These are phyloP conservation scores for Phortica okadai DNA, from an alignment of 2,888 invertebrate species.

Conservation along the genomic window DNA sequence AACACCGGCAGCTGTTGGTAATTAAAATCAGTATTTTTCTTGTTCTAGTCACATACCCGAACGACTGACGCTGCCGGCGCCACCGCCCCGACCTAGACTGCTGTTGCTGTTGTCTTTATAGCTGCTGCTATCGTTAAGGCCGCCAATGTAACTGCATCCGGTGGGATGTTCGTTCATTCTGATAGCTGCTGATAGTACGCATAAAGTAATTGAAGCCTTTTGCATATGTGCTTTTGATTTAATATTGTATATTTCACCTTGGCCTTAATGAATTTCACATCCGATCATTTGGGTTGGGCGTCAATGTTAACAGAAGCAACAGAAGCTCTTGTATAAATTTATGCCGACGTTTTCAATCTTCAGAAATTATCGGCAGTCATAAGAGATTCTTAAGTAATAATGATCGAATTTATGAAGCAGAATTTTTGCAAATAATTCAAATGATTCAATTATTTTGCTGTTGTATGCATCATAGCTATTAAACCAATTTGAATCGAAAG, in stretches of 20 bases:
- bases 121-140: slow-evolving; percentile 32
- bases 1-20: slow-evolving; percentile 33
- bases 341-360: too few species aligned
- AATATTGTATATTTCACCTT: not conserved
- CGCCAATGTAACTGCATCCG: slow-evolving; percentile 38
- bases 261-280: slow-evolving; percentile 1
- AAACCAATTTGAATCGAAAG: too few species aligned
- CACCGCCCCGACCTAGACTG: too few species aligned
- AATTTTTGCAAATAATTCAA: too few species aligned
- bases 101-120: not conserved
- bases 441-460: too few species aligned
- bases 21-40: slow-evolving; percentile 34
- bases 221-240: slow-evolving; percentile 5
- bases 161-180: not conserved
- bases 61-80: too few species aligned
- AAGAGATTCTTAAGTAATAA: too few species aligned
- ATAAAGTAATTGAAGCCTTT: slow-evolving; percentile 51
- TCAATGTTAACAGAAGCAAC: not conserved
- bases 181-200: slow-evolving; percentile 57
- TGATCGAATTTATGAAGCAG: too few species aligned
- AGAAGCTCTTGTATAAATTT: too few species aligned
- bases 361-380: too few species aligned
- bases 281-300: not conserved
- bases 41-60: slow-evolving; percentile 28
- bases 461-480: too few species aligned